Evolutionary conservation across 2,113 vertebrate species (phyloP).

Genomic region (Cinclus cinclus): DNA sequence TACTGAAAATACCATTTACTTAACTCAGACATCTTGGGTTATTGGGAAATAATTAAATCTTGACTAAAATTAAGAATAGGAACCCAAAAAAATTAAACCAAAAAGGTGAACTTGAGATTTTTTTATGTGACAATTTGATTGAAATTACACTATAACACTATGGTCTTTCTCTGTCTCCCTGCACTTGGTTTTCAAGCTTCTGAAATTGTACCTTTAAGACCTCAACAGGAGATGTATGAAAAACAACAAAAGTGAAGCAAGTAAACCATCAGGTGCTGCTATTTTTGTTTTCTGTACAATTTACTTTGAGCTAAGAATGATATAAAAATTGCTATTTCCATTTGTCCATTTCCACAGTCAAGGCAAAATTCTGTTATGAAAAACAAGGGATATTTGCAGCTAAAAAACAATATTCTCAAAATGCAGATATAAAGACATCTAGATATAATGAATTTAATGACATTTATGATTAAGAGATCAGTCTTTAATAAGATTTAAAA

Average conservation of each 20-base stretch:
- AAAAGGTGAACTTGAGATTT: background rate
- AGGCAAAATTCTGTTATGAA: background rate
- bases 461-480: background rate
- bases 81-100: fast-evolving
- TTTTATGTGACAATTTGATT: background rate
- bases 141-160: fast-evolving
- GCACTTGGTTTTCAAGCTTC: background rate
- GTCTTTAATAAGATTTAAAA: background rate
- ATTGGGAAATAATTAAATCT: background rate
- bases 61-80: background rate
- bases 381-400: background rate
- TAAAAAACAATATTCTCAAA: background rate
- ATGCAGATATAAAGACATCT: background rate
- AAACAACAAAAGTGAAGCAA: background rate
- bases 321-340: background rate
- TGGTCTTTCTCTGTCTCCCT: background rate
- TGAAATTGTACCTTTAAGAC: background rate
- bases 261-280: background rate
- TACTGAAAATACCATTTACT: background rate
- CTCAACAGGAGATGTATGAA: background rate
- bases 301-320: background rate
- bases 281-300: background rate
- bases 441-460: background rate
- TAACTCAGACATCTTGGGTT: background rate
- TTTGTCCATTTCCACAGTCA: background rate